These are phyloP conservation scores for Trichosurus vulpecula DNA, from an alignment of 2,797 vertebrate species.

Conservation along the genomic window DNA sequence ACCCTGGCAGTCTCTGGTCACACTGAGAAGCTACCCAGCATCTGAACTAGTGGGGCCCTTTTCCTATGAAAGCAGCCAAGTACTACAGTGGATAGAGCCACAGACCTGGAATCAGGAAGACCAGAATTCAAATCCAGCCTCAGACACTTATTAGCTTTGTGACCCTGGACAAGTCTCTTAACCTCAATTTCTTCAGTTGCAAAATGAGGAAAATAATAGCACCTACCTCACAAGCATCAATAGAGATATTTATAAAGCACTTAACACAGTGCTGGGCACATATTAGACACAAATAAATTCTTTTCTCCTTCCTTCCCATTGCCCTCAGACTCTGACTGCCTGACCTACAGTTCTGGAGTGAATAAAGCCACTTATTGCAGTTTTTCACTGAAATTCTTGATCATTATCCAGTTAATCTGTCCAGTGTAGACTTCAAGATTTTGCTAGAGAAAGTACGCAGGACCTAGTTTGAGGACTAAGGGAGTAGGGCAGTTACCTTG, in stretches of 20 bases:
- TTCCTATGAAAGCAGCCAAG: background rate
- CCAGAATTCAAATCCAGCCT: background rate
- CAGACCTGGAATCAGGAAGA: background rate
- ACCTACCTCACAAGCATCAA: background rate
- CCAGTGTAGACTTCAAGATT: too few relatives aligned
- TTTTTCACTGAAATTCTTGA: background rate
- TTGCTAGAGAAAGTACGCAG: background rate
- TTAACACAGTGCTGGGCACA: background rate
- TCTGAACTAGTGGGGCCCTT: too few relatives aligned
- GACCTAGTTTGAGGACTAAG: background rate
- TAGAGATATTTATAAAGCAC: background rate
- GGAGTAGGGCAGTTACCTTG: background rate
- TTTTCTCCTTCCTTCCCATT: background rate
- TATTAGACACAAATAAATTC: background rate
- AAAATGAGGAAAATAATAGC: background rate
- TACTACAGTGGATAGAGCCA: background rate
- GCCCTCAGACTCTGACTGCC: background rate
- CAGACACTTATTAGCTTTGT: background rate
- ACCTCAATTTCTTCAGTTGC: background rate
- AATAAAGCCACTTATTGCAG: background rate
- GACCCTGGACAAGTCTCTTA: background rate
- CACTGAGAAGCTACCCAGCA: background rate
- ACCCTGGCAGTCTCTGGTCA: too few relatives aligned
- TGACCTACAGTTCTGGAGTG: background rate
- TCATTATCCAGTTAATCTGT: too few relatives aligned